Evolutionary conservation across 2,113 vertebrate genomes (phyloP), one percentile per base, ranked within the genome.

Genomic region (Ammodramus savannarum): DNA sequence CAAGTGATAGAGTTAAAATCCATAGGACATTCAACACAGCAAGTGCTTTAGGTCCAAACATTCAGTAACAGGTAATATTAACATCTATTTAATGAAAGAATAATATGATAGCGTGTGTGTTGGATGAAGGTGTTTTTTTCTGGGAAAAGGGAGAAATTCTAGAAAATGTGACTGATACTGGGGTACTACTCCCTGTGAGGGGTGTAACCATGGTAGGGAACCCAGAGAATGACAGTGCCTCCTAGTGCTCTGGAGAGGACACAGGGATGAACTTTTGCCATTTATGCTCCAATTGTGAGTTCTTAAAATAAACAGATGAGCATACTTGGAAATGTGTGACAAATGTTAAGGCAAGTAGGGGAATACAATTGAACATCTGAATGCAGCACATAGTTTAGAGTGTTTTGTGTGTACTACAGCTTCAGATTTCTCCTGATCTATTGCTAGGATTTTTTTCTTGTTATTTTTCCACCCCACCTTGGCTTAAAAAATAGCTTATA

Each of bases 141-240:
- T 65, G 48, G 27, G n/a, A n/a, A 49, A 57, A 67, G 20, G 43
- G 20, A 78, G 16, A 39, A 78, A n/a, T 84, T 48, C 74, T 86
- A 66, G n/a, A 87, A 85, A 65, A 79, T 34, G 18, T 57, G 69
- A 17, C 36, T 51, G 76, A 21, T 48, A 14, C 22, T 75, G 46
- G 77, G 48, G 59, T 80, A n/a, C 29, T 72, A 12, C 7, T 72
- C 11, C 13, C 6, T 68, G 19, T 65, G 36, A 51, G 36, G 36
- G 32, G 29, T 75, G 26, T 49, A 55, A 31, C 13, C 22, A 32
- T n/a, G 58, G 21, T 57, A 76, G 51, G 15, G 85, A 75, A 91
- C 69, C 32, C 68, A 76, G 79, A 91, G 90, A 85, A 91, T 85
- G 76, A 89, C 67, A 93, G 69, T 94, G 91, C 83, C 89, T 97